phyloP scores from a whole-genome alignment of 2,888 invertebrate genomes.

The Habroteleia sp. region DNA sequence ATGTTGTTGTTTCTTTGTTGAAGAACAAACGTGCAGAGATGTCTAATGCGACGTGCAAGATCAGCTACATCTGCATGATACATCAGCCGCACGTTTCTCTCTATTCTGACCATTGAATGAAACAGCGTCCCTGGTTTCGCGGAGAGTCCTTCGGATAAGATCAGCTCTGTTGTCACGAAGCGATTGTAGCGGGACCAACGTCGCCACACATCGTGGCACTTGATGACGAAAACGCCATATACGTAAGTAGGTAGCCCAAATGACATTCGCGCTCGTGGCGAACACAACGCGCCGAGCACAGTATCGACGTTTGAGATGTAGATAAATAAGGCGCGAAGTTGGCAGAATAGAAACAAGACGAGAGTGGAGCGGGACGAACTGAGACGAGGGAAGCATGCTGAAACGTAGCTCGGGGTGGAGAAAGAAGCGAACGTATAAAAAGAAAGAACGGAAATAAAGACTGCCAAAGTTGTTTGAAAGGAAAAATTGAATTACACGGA shows the following conservation, averaged over 20 bases:
- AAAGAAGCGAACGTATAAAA: constrained; percentile 18
- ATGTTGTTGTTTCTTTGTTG: constrained; percentile 40
- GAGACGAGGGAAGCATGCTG: constrained; percentile 4
- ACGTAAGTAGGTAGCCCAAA: constrained; percentile 60
- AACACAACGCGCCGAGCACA: constrained; percentile 42
- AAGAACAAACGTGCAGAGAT: constrained; percentile 30
- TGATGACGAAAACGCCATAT: constrained; percentile 60
- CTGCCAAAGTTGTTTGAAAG: constrained; percentile 9
- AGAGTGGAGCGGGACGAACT: neutral
- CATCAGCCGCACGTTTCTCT: constrained; percentile 53
- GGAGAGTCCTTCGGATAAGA: constrained; percentile 56
- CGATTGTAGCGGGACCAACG: constrained; percentile 34
- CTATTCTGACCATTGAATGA: constrained; percentile 48
- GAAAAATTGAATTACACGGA: constrained; percentile 33
- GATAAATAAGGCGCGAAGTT: constrained; percentile 59
- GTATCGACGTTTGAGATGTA: constrained; percentile 51
- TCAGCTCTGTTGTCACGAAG: constrained; percentile 57
- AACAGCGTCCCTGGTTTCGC: constrained; percentile 32
- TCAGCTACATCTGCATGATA: constrained; percentile 51
- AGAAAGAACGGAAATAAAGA: constrained; percentile 21
- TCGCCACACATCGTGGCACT: constrained; percentile 53
- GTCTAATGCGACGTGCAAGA: constrained; percentile 48
- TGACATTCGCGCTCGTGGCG: constrained; percentile 54
- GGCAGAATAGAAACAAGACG: constrained; percentile 49
- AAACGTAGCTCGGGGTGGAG: constrained; percentile 6